A percentile compares a stretch with the other conserved stretches of the same genome.
phyloP scores from a whole-genome alignment of 2,113 vertebrate genomes.

The Pogonocichla stellata region DNA sequence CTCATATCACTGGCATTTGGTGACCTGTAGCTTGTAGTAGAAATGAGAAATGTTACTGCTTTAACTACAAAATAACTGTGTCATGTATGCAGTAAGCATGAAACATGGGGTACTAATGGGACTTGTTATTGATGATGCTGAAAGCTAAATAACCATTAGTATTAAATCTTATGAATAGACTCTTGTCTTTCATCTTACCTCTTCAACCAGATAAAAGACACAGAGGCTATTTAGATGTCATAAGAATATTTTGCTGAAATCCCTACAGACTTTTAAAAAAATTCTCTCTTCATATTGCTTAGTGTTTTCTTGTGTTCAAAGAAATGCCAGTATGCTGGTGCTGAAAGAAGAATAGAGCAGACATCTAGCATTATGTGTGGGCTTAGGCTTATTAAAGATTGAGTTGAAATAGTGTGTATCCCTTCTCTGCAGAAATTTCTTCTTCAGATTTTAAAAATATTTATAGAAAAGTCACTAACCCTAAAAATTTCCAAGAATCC shows the following conservation, averaged over 20 bases:
- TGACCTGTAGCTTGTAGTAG: slow-evolving; percentile 13
- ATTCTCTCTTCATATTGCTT: slow-evolving; percentile 51
- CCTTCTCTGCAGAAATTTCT: not conserved
- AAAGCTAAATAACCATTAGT: slow-evolving; percentile 76
- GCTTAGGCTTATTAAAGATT: slow-evolving; percentile 26
- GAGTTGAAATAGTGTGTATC: slow-evolving; percentile 3
- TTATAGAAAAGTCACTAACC: not conserved
- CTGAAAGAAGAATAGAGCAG: slow-evolving; percentile 63
- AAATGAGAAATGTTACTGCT: slow-evolving; percentile 35
- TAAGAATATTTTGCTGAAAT: slow-evolving; percentile 74
- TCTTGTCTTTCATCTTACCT: slow-evolving; percentile 73
- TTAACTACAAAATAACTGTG: slow-evolving; percentile 30
- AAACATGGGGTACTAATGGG: slow-evolving; percentile 60
- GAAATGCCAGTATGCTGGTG: slow-evolving; percentile 52
- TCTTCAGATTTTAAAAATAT: not conserved
- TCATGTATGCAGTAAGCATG: slow-evolving; percentile 65
- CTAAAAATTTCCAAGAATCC: not conserved
- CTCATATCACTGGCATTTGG: not conserved
- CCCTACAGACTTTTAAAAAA: slow-evolving; percentile 12
- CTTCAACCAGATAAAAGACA: slow-evolving; percentile 72
- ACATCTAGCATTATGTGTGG: slow-evolving; percentile 33
- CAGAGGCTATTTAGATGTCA: slow-evolving; percentile 72
- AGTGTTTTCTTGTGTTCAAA: slow-evolving; percentile 68
- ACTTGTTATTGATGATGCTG: slow-evolving; percentile 70
- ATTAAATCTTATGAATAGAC: slow-evolving; percentile 73